Conservation (phyloP, 2,113 vertebrate genomes). For the human region GRCh38 chr16:16681001-16681500, state of each 20-base stretch:
- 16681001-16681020: neutral
- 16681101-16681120: too few species aligned
- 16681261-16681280: neutral
- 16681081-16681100: neutral
- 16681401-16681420: neutral
- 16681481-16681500: neutral
- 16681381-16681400: neutral
- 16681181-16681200: neutral
- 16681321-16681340: neutral
- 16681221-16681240: neutral
- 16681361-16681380: neutral
- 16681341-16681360: neutral
- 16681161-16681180: neutral
- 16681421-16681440: neutral
- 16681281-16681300: neutral
- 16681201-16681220: neutral
- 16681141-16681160: neutral
- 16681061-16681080: neutral
- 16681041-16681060: neutral
- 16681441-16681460: neutral
- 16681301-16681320: neutral
- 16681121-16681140: neutral
- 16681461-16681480: neutral
- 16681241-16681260: neutral
- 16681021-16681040: neutral